Percentiles rank a stretch among this genome's conserved stretches.
phyloP scores from a whole-genome alignment of 2,888 invertebrate species.

The Cheilosia grossa region DNA sequence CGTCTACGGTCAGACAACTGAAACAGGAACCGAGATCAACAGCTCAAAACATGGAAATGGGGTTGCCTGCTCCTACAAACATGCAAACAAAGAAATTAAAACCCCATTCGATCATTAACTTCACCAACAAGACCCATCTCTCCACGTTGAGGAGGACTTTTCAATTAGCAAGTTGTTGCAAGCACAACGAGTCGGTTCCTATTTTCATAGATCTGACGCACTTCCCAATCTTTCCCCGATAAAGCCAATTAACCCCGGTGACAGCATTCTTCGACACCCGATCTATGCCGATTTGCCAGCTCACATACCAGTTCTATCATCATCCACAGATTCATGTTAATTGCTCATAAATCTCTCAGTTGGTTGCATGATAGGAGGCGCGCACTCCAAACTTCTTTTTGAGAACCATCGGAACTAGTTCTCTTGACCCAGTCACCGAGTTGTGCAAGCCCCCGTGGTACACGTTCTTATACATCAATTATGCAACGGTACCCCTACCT shows the following conservation, averaged over 20 bases:
- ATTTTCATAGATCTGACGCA: constrained; percentile 25
- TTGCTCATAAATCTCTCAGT: constrained; percentile 58
- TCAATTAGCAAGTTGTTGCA: constrained; percentile 11
- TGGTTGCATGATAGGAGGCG: constrained; percentile 19
- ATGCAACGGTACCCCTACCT: constrained; percentile 63
- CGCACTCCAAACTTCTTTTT: background rate
- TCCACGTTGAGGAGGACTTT: background rate
- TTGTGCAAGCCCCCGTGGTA: constrained; percentile 45
- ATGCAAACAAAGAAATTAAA: background rate
- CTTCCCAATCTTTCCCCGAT: constrained; percentile 14
- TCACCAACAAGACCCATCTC: background rate
- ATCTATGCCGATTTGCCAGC: background rate
- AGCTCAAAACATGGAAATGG: too few relatives aligned
- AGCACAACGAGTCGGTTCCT: background rate
- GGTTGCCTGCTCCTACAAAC: too few relatives aligned
- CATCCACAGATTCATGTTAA: constrained; percentile 39
- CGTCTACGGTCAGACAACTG: too few relatives aligned
- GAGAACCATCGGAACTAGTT: constrained; percentile 62
- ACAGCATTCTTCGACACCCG: constrained; percentile 17
- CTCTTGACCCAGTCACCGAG: constrained; percentile 70
- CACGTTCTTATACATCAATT: constrained; percentile 55
- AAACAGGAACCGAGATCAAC: too few relatives aligned
- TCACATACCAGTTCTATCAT: constrained; percentile 32
- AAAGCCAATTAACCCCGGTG: background rate
- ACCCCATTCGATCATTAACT: background rate